Conservation (phyloP, 2,888 invertebrate genomes). For the Drosophila emarginata region DNA sequence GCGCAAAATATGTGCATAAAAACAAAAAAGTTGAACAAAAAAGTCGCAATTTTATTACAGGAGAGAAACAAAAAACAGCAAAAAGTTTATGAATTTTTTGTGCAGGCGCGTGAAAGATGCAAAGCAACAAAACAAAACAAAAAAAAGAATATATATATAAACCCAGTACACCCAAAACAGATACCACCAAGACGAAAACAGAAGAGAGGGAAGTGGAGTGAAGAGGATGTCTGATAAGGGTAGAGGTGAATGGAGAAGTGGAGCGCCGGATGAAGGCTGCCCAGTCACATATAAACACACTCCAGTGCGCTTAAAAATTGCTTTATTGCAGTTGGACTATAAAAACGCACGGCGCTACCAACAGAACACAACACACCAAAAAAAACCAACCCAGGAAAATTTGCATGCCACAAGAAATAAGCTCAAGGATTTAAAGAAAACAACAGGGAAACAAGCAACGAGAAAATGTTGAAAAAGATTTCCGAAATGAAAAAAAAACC, state of each 20-base stretch:
- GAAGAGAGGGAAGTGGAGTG: constrained; percentile 14
- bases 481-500: background rate
- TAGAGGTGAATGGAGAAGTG: background rate
- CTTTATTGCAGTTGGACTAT: constrained; percentile 77
- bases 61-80: constrained; percentile 40
- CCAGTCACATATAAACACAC: constrained; percentile 76
- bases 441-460: constrained; percentile 34
- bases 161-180: constrained; percentile 60
- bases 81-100: constrained; percentile 75
- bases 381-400: constrained; percentile 68
- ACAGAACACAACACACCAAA: background rate
- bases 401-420: constrained; percentile 74
- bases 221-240: constrained; percentile 17
- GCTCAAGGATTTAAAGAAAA: constrained; percentile 66
- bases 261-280: constrained; percentile 23
- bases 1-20: constrained; percentile 76
- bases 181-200: constrained; percentile 50
- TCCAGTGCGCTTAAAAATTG: constrained; percentile 78
- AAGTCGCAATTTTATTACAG: constrained; percentile 74
- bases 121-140: constrained; percentile 47
- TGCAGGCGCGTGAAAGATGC: constrained; percentile 78
- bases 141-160: constrained; percentile 8
- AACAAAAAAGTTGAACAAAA: constrained; percentile 55
- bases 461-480: constrained; percentile 13
- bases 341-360: constrained; percentile 71